Percentiles rank a stretch among this genome's conserved stretches.
phyloP scores from a whole-genome alignment of 2,113 vertebrate species.

The Psittacula cyanocephala region DNA sequence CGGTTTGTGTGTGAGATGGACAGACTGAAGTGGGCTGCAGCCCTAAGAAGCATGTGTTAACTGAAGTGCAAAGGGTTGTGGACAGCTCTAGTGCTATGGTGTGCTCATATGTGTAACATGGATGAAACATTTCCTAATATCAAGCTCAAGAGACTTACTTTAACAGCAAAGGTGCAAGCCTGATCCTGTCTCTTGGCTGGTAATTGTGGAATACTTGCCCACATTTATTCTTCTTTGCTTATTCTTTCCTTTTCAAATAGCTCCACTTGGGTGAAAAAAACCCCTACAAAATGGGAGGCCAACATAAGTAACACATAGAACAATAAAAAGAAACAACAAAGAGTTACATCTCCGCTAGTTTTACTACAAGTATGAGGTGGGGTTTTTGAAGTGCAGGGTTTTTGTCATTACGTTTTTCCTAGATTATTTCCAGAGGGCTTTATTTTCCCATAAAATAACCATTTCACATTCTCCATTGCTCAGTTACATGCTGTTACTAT shows the following conservation, averaged over 20 bases:
- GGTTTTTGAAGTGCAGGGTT: background rate
- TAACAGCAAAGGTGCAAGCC: background rate
- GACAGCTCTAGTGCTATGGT: rapidly evolving
- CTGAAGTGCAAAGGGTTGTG: background rate
- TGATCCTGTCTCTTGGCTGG: background rate
- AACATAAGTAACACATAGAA: background rate
- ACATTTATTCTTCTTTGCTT: background rate
- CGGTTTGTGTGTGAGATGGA: background rate
- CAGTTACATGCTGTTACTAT: background rate
- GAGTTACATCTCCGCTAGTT: background rate
- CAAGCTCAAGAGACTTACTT: background rate
- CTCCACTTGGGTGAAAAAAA: background rate
- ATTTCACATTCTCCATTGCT: background rate
- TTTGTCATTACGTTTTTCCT: background rate
- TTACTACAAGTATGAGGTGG: background rate
- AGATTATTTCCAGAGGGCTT: background rate
- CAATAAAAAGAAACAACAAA: background rate
- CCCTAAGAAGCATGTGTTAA: rapidly evolving
- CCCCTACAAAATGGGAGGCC: background rate
- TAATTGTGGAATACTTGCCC: background rate
- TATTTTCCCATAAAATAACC: background rate
- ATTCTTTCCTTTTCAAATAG: background rate
- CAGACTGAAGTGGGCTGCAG: background rate
- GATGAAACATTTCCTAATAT: background rate
- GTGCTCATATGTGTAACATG: background rate